Evolutionary conservation across 1,140 invertebrate genomes (phyloP).

Genomic region (Listronotus bonariensis): DNA sequence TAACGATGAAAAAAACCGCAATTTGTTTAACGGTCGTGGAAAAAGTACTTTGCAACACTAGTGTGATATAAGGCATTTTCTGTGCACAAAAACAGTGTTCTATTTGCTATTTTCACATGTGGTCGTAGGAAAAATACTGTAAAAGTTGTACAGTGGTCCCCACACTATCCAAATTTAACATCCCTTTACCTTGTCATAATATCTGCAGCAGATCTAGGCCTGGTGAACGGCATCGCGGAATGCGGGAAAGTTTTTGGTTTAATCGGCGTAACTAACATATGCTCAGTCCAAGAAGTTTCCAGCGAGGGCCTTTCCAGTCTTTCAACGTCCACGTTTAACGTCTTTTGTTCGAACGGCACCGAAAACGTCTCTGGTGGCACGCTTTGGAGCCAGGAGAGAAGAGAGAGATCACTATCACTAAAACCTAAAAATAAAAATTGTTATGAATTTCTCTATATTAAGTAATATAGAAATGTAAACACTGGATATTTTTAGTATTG

Average conservation of each 20-base stretch:
- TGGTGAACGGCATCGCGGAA: conserved; percentile 86
- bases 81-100: no score
- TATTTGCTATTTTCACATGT: no score
- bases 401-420: conserved; percentile 86
- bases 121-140: no score
- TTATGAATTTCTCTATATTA: no score
- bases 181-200: conserved; percentile 77
- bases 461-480: no score
- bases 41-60: no score
- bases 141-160: no score
- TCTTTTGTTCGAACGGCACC: conserved; percentile 92
- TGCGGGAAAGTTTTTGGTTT: conserved; percentile 95
- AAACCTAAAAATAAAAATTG: conserved; percentile 60
- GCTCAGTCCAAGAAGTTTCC: conserved; percentile 96
- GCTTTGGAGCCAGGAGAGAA: conserved; percentile 92
- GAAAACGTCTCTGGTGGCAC: conserved; percentile 88
- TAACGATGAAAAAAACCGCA: no score
- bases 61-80: no score
- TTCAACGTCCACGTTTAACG: conserved; percentile 87
- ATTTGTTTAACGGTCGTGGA: no score
- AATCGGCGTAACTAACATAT: conserved; percentile 94
- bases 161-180: no score
- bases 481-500: no score
- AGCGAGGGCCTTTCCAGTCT: conserved; percentile 83
- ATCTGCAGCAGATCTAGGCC: conserved; percentile 84